These are phyloP conservation scores for Bufo bufo DNA, from an alignment of 2,113 vertebrate species.

Conservation along the genomic window DNA sequence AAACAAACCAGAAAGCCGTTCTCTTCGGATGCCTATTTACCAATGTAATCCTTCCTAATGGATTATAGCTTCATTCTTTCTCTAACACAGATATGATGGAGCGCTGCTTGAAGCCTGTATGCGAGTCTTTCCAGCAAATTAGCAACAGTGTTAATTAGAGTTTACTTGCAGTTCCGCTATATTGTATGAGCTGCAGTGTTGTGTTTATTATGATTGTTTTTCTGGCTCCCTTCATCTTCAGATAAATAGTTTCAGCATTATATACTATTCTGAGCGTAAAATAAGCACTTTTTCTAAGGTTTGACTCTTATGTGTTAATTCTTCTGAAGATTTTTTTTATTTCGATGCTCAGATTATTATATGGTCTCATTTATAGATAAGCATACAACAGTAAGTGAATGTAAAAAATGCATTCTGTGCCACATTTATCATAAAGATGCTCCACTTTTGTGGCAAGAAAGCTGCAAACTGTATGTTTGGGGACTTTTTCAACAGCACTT, in stretches of 20 bases:
- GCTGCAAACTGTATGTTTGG: no score
- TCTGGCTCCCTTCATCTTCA: conserved; percentile 71
- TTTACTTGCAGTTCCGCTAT: conserved; percentile 74
- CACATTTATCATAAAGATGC: no score
- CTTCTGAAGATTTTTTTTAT: not conserved
- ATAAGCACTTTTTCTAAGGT: conserved; percentile 33
- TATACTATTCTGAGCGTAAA: conserved; percentile 58
- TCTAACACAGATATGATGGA: conserved; percentile 74
- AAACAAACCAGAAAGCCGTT: conserved; percentile 74
- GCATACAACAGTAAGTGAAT: no score
- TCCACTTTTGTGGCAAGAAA: no score
- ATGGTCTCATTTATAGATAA: no score
- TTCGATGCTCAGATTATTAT: not conserved
- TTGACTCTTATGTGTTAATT: not conserved
- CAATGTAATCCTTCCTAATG: conserved; percentile 75
- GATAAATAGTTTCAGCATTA: conserved; percentile 60
- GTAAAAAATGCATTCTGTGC: no score
- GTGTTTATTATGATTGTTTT: conserved; percentile 71
- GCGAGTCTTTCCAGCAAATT: conserved; percentile 77
- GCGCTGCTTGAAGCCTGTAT: conserved; percentile 75
- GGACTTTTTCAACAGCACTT: no score
- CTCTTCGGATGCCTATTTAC: conserved; percentile 75
- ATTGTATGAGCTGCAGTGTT: conserved; percentile 67
- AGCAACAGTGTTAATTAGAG: conserved; percentile 80
- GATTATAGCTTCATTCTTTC: conserved; percentile 75